Conservation (phyloP, 2,888 invertebrate genomes). For the Silvanus unidentatus region DNA sequence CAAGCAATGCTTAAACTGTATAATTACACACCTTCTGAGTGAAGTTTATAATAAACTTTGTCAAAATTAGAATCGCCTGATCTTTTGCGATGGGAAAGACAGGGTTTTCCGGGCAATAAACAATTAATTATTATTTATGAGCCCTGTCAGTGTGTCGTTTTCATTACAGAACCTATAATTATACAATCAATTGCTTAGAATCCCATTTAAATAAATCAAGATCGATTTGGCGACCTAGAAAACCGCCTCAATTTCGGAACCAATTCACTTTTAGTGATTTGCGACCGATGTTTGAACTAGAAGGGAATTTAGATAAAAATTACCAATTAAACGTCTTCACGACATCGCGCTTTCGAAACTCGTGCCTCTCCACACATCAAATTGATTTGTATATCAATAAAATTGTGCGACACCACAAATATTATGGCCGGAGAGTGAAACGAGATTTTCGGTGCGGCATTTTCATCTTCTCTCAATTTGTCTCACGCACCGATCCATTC, state of each 20-base stretch:
- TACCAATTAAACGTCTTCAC: not conserved
- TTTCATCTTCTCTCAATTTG: not conserved
- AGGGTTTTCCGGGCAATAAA: too few relatives aligned
- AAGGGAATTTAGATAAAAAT: not conserved
- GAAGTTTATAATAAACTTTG: too few relatives aligned
- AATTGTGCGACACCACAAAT: too few relatives aligned
- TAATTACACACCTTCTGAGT: too few relatives aligned
- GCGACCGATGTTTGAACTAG: not conserved
- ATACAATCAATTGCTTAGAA: too few relatives aligned
- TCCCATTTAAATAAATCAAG: not conserved
- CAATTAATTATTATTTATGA: too few relatives aligned
- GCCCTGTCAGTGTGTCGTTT: too few relatives aligned
- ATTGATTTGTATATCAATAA: not conserved
- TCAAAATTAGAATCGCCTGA: too few relatives aligned
- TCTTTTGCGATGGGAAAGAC: too few relatives aligned
- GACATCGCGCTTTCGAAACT: conserved; percentile 7
- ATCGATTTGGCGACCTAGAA: not conserved
- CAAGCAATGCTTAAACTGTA: too few relatives aligned
- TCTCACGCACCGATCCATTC: not conserved
- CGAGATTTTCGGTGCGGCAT: not conserved
- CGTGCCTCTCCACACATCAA: conserved; percentile 6
- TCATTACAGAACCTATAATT: too few relatives aligned
- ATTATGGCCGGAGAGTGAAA: not conserved
- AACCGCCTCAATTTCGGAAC: not conserved
- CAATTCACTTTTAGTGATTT: conserved; percentile 5